Percentiles rank a stretch among this genome's conserved stretches.
Conservation (phyloP, 1,140 invertebrate genomes). For the Reticulitermes speratus region DNA sequence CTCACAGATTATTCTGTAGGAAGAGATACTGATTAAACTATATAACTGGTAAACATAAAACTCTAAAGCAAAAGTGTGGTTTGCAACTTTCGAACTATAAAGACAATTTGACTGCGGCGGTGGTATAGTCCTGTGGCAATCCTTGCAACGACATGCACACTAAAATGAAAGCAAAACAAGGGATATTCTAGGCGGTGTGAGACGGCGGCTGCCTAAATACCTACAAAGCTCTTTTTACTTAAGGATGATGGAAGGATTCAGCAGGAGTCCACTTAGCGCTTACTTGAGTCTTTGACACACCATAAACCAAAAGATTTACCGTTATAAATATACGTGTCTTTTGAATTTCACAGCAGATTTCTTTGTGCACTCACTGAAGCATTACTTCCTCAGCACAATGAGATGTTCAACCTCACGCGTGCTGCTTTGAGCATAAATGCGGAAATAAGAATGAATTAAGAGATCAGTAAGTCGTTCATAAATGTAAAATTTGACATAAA, state of each 20-base stretch:
- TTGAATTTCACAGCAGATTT: not conserved
- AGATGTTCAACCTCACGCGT: not conserved
- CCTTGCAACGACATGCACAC: not conserved
- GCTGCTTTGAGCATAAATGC: too few species aligned
- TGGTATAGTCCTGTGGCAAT: not conserved
- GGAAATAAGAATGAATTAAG: too few species aligned
- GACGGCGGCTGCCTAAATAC: not conserved
- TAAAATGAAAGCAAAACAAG: not conserved
- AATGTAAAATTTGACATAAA: too few species aligned
- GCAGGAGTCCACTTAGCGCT: not conserved
- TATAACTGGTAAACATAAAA: too few species aligned
- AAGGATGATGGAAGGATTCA: not conserved
- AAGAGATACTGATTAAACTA: too few species aligned
- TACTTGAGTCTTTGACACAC: not conserved
- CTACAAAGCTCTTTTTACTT: not conserved
- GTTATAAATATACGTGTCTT: not conserved
- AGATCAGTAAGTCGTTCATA: too few species aligned
- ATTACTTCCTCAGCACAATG: not conserved
- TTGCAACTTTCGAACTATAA: too few species aligned
- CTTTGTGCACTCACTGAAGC: not conserved
- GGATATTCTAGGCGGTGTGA: not conserved
- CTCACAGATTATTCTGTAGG: too few species aligned
- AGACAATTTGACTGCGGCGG: not conserved
- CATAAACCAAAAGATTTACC: not conserved
- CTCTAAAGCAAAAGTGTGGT: too few species aligned